Evolutionary conservation across 2,888 invertebrate genomes (phyloP).

Genomic region (Dinocampus coccinellae): DNA sequence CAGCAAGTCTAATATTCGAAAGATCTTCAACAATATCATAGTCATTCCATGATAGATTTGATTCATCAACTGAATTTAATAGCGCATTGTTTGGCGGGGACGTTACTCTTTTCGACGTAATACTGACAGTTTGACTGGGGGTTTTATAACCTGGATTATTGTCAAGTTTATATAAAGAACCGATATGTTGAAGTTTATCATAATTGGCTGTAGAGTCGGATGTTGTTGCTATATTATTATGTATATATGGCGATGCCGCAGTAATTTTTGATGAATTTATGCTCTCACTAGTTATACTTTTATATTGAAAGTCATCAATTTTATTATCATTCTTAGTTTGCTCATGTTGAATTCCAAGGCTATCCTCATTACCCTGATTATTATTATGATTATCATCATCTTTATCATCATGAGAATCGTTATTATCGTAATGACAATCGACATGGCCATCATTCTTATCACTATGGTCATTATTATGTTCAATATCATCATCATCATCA

Average conservation of each 20-base stretch:
- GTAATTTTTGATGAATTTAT: slow-evolving; percentile 44
- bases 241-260: slow-evolving; percentile 56
- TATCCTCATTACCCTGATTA: slow-evolving; percentile 18
- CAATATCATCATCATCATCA: not conserved
- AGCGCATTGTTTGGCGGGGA: slow-evolving; percentile 45
- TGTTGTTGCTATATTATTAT: slow-evolving; percentile 53
- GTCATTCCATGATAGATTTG: slow-evolving; percentile 74
- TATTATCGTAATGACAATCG: slow-evolving; percentile 10
- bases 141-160: slow-evolving; percentile 80
- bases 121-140: slow-evolving; percentile 60
- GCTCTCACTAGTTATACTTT: slow-evolving; percentile 52
- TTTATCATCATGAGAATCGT: slow-evolving; percentile 24
- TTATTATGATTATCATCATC: not conserved
- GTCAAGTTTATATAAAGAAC: slow-evolving; percentile 78
- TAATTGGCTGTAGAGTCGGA: slow-evolving; percentile 72
- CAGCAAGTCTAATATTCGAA: slow-evolving; percentile 80
- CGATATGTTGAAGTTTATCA: slow-evolving; percentile 85
- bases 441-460: slow-evolving; percentile 9
- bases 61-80: slow-evolving; percentile 43
- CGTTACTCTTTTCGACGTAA: slow-evolving; percentile 45
- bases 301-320: slow-evolving; percentile 60
- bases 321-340: slow-evolving; percentile 37
- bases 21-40: slow-evolving; percentile 81
- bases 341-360: not conserved
- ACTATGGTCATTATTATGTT: not conserved